A percentile compares a stretch with the other conserved stretches of the same genome.
Evolutionary conservation across 2,113 vertebrate genomes (phyloP).

Genomic region (Erythrolamprus reginae): DNA sequence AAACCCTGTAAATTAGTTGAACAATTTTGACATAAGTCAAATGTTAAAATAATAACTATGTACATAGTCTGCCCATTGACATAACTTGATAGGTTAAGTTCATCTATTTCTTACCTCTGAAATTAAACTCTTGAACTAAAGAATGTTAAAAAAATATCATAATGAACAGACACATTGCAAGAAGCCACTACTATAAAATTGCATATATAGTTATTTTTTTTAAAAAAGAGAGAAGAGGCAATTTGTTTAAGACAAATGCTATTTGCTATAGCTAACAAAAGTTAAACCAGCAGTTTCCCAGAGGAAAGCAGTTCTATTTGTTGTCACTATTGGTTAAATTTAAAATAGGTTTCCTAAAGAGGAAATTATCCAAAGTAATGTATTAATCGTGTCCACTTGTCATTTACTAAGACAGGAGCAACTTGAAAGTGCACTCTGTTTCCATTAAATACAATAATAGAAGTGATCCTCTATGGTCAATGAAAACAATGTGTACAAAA

Average conservation of each 20-base stretch:
- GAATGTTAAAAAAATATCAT: not conserved
- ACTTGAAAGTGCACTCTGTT: not conserved
- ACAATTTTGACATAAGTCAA: not conserved
- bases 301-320: not conserved
- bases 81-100: not conserved
- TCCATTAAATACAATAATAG: slow-evolving; percentile 5
- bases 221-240: not conserved
- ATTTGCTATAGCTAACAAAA: not conserved
- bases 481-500: not conserved
- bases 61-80: not conserved
- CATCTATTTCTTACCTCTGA: too few relatives aligned
- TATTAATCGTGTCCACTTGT: slow-evolving; percentile 1
- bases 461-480: not conserved
- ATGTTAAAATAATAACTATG: not conserved
- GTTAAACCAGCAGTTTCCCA: not conserved
- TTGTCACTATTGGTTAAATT: slow-evolving; percentile 10
- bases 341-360: slow-evolving; percentile 2
- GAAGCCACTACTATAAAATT: not conserved
- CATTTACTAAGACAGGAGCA: slow-evolving; percentile 1
- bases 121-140: not conserved
- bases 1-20: not conserved
- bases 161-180: not conserved
- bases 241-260: not conserved
- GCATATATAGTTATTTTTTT: not conserved
- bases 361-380: slow-evolving; percentile 10